Evolutionary conservation across 2,113 vertebrate species (phyloP).

Genomic region (Amphilophus citrinellus): DNA sequence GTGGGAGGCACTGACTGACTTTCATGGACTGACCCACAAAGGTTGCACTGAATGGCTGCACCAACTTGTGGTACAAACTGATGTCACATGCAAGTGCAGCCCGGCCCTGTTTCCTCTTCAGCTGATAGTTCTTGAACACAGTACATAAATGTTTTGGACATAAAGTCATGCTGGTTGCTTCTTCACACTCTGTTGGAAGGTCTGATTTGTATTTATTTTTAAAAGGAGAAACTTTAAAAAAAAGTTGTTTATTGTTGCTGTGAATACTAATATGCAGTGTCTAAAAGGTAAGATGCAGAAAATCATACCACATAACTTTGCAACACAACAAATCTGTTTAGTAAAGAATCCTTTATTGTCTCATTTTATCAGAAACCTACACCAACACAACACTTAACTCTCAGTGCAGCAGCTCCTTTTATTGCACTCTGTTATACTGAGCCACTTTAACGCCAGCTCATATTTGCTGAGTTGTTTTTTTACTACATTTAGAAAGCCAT

Average conservation of each 20-base stretch:
- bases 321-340: too few species aligned
- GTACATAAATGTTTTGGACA: not conserved
- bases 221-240: too few species aligned
- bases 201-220: too few species aligned
- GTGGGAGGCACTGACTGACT: not conserved
- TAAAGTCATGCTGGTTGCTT: not conserved
- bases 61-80: not conserved
- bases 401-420: not conserved
- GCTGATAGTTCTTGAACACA: not conserved
- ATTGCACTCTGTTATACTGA: not conserved
- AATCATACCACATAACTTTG: too few species aligned
- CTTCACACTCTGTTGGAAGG: too few species aligned
- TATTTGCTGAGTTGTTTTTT: too few species aligned
- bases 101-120: not conserved
- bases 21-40: not conserved
- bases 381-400: not conserved
- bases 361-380: accelerated
- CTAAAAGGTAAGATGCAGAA: too few species aligned
- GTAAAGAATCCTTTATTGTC: not conserved
- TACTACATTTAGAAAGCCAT: not conserved
- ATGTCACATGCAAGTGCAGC: not conserved
- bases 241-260: too few species aligned
- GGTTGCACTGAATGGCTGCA: not conserved
- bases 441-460: too few species aligned
- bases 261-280: too few species aligned